Conservation (phyloP, 2,113 vertebrate species). For the Phylloscopus trochilus region DNA sequence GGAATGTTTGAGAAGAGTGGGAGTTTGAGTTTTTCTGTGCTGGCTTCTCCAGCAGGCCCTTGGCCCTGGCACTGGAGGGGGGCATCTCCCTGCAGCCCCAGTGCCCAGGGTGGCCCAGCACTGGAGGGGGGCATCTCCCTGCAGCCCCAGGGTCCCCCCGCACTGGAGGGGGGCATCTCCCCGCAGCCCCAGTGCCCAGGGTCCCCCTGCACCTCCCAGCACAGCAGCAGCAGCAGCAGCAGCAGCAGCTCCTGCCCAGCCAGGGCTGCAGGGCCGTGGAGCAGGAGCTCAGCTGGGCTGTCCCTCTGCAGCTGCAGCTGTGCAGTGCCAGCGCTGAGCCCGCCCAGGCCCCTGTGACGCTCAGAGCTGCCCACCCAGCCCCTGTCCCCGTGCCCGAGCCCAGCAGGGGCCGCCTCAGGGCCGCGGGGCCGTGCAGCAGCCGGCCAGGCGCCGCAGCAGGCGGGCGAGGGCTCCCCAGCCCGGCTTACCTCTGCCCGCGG, state of each 20-base stretch:
- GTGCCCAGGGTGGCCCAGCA: too few relatives aligned
- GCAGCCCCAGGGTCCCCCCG: neutral
- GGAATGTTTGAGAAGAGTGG: neutral
- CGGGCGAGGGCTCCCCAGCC: constrained; percentile 56
- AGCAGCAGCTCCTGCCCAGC: neutral
- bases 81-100: neutral
- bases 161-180: neutral
- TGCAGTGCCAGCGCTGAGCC: neutral
- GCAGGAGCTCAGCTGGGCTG: neutral
- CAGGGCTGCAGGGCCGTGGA: neutral
- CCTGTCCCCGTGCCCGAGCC: too few relatives aligned
- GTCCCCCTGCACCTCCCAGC: too few relatives aligned
- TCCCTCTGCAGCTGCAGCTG: accelerated
- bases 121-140: neutral
- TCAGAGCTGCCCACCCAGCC: neutral
- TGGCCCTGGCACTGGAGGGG: accelerated
- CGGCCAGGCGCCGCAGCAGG: constrained; percentile 43
- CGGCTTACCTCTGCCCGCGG: constrained; percentile 86
- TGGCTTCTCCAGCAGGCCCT: neutral
- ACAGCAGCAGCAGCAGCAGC: neutral
- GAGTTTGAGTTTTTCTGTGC: neutral
- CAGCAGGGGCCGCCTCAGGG: too few relatives aligned
- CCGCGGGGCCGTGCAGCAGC: constrained; percentile 52
- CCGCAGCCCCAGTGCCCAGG: neutral
- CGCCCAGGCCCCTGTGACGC: neutral